phyloP scores from a whole-genome alignment of 2,888 invertebrate genomes.

The Crocallis elinguaria region DNA sequence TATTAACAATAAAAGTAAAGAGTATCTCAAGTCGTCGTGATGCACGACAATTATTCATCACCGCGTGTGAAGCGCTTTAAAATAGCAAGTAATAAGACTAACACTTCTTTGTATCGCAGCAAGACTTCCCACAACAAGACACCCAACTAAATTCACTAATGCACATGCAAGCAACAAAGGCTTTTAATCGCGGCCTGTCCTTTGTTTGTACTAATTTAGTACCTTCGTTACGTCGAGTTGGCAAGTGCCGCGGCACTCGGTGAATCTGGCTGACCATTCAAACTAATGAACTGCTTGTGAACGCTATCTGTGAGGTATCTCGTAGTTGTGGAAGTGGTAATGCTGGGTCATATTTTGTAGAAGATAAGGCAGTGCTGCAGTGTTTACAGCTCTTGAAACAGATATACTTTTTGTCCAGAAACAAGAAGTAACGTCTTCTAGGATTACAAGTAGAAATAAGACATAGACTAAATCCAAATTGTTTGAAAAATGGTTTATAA shows the following conservation, averaged over 20 bases:
- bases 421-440: too few species aligned
- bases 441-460: too few species aligned
- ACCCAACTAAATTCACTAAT: slow-evolving; percentile 30
- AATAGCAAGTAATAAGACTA: background rate
- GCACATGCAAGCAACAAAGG: slow-evolving; percentile 31
- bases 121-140: slow-evolving; percentile 3
- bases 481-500: too few species aligned
- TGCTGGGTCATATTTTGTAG: background rate
- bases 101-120: background rate
- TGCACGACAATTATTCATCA: too few species aligned
- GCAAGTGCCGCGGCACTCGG: slow-evolving; percentile 48
- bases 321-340: slow-evolving; percentile 1
- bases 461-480: too few species aligned
- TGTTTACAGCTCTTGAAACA: background rate
- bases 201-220: slow-evolving; percentile 40
- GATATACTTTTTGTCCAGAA: background rate
- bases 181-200: slow-evolving; percentile 31
- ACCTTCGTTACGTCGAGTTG: slow-evolving; percentile 39
- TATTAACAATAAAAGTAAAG: too few species aligned
- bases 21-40: too few species aligned
- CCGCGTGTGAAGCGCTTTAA: too few species aligned
- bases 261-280: slow-evolving; percentile 60
- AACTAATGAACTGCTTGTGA: slow-evolving; percentile 54
- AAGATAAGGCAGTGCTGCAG: background rate
- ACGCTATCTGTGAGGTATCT: slow-evolving; percentile 19